Conservation (phyloP, 37 sponge, comb jelly and placozoan genomes). For the Diacarnus erythraeanus region DNA sequence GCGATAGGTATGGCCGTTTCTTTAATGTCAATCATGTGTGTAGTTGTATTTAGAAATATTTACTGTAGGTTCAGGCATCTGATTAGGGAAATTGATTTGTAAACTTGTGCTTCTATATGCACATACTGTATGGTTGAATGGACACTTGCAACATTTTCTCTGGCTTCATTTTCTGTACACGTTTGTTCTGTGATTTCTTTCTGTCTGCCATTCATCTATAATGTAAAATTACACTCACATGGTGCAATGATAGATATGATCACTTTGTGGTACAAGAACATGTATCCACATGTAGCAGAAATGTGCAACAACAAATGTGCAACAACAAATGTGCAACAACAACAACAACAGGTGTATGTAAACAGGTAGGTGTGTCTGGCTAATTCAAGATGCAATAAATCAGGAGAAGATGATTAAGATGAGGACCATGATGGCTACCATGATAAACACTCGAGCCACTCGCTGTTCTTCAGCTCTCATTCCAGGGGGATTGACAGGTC, state of each 20-base stretch:
- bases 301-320: too few species aligned
- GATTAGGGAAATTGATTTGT: background rate
- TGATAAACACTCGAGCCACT: constrained; percentile 37
- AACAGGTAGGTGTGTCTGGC: background rate
- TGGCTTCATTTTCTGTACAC: background rate
- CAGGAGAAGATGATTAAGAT: constrained; percentile 50
- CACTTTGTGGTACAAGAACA: too few species aligned
- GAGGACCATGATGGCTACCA: constrained; percentile 42
- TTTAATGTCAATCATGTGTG: background rate
- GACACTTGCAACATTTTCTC: background rate
- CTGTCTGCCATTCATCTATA: background rate
- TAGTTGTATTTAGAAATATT: background rate
- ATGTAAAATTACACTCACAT: background rate
- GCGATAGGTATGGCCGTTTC: background rate
- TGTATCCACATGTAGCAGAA: too few species aligned
- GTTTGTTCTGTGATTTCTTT: background rate
- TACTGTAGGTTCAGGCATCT: background rate
- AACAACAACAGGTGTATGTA: background rate
- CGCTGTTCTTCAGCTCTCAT: constrained; percentile 37
- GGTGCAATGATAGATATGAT: too few species aligned
- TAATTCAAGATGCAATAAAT: background rate
- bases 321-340: too few species aligned
- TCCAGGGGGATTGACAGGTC: background rate
- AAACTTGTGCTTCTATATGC: too few species aligned
- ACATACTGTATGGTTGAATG: too few species aligned